These are phyloP conservation scores for Gallinago undulata DNA, from an alignment of 2,113 vertebrate genomes.

Conservation along the genomic window DNA sequence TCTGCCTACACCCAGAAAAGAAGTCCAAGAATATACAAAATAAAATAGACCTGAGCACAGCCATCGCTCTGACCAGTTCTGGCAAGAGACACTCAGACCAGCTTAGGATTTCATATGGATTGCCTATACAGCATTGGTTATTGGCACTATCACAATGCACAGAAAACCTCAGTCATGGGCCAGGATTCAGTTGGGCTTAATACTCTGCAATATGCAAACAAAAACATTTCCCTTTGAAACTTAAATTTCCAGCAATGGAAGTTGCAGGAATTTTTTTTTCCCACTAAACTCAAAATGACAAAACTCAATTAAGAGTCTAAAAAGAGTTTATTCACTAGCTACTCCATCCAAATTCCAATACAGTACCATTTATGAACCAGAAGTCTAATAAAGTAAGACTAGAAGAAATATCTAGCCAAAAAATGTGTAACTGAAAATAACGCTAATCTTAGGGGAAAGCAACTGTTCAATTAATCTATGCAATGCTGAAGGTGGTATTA, in stretches of 20 bases:
- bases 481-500: neutral
- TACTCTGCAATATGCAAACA: neutral
- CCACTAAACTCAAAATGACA: neutral
- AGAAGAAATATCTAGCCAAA: neutral
- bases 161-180: neutral
- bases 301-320: neutral
- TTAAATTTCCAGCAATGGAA: neutral
- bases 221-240: neutral
- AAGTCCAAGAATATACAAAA: neutral
- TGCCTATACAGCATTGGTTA: neutral
- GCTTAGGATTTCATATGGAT: neutral
- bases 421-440: neutral
- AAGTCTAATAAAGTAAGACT: neutral
- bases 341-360: neutral
- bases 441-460: neutral
- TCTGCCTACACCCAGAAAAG: neutral
- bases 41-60: neutral
- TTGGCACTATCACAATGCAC: neutral
- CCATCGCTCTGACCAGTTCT: neutral
- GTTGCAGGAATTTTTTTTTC: neutral
- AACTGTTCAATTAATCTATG: neutral
- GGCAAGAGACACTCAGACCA: neutral
- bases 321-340: neutral
- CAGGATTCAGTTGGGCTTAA: neutral
- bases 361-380: neutral